Conservation (phyloP, 1,140 invertebrate species). For the Calycopis cecrops region DNA sequence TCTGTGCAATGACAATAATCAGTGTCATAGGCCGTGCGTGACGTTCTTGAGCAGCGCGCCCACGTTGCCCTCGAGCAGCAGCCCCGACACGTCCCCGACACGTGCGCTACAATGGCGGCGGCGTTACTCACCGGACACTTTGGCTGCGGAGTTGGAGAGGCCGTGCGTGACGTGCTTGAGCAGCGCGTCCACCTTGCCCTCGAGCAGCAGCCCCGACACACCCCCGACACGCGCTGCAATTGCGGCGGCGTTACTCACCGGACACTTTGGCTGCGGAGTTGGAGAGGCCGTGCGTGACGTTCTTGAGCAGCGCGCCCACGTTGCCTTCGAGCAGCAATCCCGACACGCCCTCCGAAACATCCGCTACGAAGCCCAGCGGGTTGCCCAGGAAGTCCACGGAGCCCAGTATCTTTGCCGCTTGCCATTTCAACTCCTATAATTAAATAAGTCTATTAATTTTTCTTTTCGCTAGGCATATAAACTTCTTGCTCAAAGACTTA, state of each 20-base stretch:
- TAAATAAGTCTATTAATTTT: neutral
- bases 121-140: slow-evolving; percentile 84
- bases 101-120: too few species aligned
- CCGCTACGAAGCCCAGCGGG: slow-evolving; percentile 95
- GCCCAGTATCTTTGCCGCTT: slow-evolving; percentile 95
- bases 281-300: slow-evolving; percentile 97
- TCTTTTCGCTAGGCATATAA: too few species aligned
- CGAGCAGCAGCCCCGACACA: slow-evolving; percentile 92
- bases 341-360: slow-evolving; percentile 95
- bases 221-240: slow-evolving; percentile 95
- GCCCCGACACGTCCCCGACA: slow-evolving; percentile 93
- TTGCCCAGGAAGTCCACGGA: slow-evolving; percentile 98
- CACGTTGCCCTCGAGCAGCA: slow-evolving; percentile 94
- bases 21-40: slow-evolving; percentile 97
- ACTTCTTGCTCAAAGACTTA: too few species aligned
- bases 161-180: slow-evolving; percentile 98
- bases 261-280: slow-evolving; percentile 97
- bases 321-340: slow-evolving; percentile 94
- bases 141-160: slow-evolving; percentile 96
- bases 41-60: slow-evolving; percentile 95
- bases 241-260: too few species aligned
- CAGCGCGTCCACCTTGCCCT: slow-evolving; percentile 92
- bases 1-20: too few species aligned
- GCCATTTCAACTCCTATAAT: slow-evolving; percentile 90
- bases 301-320: slow-evolving; percentile 93